phyloP scores from a whole-genome alignment of 2,888 invertebrate species.

The Dione vanillae region DNA sequence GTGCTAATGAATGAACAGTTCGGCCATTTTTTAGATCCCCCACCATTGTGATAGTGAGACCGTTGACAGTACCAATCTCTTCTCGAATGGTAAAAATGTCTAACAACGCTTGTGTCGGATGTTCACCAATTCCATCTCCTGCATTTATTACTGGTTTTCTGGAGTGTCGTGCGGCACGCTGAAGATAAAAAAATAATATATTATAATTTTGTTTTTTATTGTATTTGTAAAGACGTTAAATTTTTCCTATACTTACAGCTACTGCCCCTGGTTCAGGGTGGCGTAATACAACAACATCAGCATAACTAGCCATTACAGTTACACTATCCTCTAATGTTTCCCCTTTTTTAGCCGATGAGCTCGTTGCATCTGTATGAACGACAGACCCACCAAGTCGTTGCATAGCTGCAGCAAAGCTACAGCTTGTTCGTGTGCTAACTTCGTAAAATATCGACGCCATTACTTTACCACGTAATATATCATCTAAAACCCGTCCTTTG shows the following conservation, averaged over 20 bases:
- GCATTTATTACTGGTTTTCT: constrained; percentile 98
- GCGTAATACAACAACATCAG: constrained; percentile 96
- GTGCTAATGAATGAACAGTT: constrained; percentile 98
- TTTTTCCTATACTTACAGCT: constrained; percentile 83
- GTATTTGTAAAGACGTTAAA: not conserved
- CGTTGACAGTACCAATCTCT: constrained; percentile 99
- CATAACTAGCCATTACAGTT: constrained; percentile 94
- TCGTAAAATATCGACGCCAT: constrained; percentile 99
- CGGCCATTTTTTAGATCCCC: constrained; percentile 99
- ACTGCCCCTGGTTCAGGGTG: constrained; percentile 98
- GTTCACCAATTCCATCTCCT: constrained; percentile 98
- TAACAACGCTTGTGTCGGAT: constrained; percentile 98
- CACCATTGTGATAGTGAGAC: constrained; percentile 98
- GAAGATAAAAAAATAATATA: constrained; percentile 47
- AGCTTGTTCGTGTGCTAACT: constrained; percentile 97
- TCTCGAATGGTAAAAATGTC: constrained; percentile 99
- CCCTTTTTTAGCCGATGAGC: constrained; percentile 98
- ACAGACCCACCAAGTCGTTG: constrained; percentile 97
- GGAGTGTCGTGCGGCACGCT: constrained; percentile 92
- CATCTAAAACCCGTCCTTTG: constrained; percentile 93
- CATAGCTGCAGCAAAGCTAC: constrained; percentile 99
- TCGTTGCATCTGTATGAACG: constrained; percentile 94
- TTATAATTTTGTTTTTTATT: not conserved
- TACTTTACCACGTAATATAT: constrained; percentile 94
- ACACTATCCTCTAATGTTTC: constrained; percentile 96